Percentiles rank a stretch among this genome's conserved stretches.
These are phyloP conservation scores for Synanceia verrucosa DNA, from an alignment of 2,797 vertebrate genomes.

Conservation along the genomic window DNA sequence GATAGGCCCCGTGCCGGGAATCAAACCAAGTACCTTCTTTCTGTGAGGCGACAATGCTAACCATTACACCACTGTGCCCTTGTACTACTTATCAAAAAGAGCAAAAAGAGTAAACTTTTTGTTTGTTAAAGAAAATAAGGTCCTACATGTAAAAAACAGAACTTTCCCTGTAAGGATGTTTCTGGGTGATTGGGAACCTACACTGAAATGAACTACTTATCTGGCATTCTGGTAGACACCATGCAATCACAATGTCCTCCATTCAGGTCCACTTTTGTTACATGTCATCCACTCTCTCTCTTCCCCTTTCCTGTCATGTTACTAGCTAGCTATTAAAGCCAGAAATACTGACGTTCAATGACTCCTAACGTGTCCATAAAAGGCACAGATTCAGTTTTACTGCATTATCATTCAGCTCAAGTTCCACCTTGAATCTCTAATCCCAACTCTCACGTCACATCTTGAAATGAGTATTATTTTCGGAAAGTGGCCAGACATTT, in stretches of 20 bases:
- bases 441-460: conserved; percentile 1
- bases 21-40: no score
- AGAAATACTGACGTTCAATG: neutral
- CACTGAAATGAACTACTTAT: no score
- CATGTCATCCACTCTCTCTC: neutral
- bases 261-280: neutral
- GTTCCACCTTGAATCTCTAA: neutral
- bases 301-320: neutral
- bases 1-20: no score
- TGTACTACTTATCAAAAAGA: no score
- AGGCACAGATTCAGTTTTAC: neutral
- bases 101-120: no score
- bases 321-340: neutral
- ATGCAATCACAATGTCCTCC: neutral
- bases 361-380: neutral
- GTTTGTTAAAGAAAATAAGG: no score
- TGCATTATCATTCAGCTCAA: neutral
- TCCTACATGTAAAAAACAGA: no score
- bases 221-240: neutral
- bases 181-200: no score
- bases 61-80: no score
- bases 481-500: conserved; percentile 20
- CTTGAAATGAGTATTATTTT: conserved; percentile 7
- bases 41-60: no score
- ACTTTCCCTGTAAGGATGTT: no score